Evolutionary conservation across 2,797 vertebrate species (phyloP), one percentile per base, ranked within the genome.

Genomic region (Alectoris magna): DNA sequence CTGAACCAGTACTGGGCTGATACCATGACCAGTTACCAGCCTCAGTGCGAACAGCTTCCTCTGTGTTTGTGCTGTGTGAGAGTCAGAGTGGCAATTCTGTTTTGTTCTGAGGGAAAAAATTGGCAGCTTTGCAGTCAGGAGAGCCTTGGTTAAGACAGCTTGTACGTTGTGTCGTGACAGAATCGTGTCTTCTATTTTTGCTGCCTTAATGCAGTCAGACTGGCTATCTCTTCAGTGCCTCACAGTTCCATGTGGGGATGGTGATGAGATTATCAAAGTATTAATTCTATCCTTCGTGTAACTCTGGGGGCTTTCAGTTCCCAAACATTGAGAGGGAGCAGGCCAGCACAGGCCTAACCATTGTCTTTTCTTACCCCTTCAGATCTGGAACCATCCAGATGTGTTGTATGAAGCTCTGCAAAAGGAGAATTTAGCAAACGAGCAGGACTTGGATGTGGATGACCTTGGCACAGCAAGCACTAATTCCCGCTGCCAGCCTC

Each of bases 311-410:
- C 36, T 92, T 87, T 91, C 56, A 74, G 41, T 71, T 48, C 43
- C 29, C n/a, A 60, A 0, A 66, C 34, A 3, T 1, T 39, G 53
- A 6, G 56, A 71, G 72, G 55, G 39, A 75, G 49, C 43, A 46
- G 77, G 60, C 53, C 58, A 75, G n/a, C 2, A 2, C 49, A 79
- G 49, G 43, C 14, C 79, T 76, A 73, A 85, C 36, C 8, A 5
- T 46, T 68, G 75, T 62, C 38, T 51, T 94, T 77, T 72, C n/a
- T 59, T 92, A 67, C 44, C 51, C 21, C 34, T 85, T 90, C 95
- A 99, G 99, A 99, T 99, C 94, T 99, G 99, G 99, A 99, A 99
- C 97, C 99, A 99, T 96, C 99, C 99, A 8, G 99, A 99, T 21
- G 99, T 99, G 77, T 97, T 99, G 15, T 99, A 99, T 73, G 99